Evolutionary conservation across 2,888 invertebrate genomes (phyloP).

Genomic region (Drosophila macrospina): DNA sequence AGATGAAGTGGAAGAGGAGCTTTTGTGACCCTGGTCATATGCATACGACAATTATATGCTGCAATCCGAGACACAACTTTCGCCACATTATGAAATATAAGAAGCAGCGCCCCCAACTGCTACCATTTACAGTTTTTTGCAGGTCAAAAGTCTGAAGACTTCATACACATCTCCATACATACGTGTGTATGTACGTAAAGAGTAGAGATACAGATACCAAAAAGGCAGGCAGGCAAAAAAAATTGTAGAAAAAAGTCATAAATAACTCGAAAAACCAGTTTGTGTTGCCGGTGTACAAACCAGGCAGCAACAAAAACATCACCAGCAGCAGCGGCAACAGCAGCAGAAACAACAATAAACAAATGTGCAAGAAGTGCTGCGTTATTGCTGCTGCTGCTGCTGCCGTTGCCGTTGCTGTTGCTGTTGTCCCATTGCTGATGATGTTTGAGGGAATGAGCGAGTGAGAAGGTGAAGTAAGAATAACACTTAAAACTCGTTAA

Average conservation of each 20-base stretch:
- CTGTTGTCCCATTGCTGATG: slow-evolving; percentile 14
- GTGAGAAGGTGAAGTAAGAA: slow-evolving; percentile 60
- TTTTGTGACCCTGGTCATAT: slow-evolving; percentile 21
- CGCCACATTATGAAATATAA: slow-evolving; percentile 80
- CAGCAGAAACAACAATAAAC: slow-evolving; percentile 65
- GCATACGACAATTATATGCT: slow-evolving; percentile 35
- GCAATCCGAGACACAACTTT: slow-evolving; percentile 70
- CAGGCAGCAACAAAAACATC: slow-evolving; percentile 43
- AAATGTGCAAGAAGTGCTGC: slow-evolving; percentile 76
- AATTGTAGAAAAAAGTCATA: slow-evolving; percentile 76
- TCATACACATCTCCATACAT: slow-evolving; percentile 7
- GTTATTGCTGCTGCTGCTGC: slow-evolving; percentile 13
- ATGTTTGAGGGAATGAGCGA: slow-evolving; percentile 41
- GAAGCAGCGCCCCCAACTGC: slow-evolving; percentile 43
- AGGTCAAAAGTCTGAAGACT: slow-evolving; percentile 77
- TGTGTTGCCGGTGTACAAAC: slow-evolving; percentile 80
- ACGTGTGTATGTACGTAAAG: slow-evolving; percentile 11
- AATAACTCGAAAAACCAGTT: slow-evolving; percentile 82
- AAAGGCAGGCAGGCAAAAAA: slow-evolving; percentile 65
- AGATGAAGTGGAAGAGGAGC: neutral
- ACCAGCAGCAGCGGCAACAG: slow-evolving; percentile 24
- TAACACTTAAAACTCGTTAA: slow-evolving; percentile 76
- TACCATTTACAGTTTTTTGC: slow-evolving; percentile 49
- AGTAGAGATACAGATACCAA: slow-evolving; percentile 67
- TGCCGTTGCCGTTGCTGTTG: no score